Base-by-base conservation (phyloP, 2,797 vertebrate genomes). In the Masticophis lateralis region DNA sequence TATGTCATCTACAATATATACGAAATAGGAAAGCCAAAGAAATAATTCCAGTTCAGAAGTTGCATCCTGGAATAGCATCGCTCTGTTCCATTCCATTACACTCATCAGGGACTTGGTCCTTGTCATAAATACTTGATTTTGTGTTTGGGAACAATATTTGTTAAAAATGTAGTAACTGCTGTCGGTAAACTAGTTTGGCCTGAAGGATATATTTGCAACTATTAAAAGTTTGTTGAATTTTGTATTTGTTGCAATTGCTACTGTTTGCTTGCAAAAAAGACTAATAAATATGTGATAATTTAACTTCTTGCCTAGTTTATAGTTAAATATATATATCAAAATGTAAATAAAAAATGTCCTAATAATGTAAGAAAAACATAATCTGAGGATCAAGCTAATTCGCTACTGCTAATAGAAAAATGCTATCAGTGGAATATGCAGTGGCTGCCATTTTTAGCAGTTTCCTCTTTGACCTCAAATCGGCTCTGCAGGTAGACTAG, bases 111-210 rank as follows among this genome's bases (percentile, higher is more conserved):
- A 97, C 93, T 60, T 97, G 97, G 93, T 97, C 95, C 95, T 94
- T 96, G 94, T 93, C 92, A 74, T 87, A 96, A 96, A 95, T 97
- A 96, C 94, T 95, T 93, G 94, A 94, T 94, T 97, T 97, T 94
- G 97, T 97, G 97, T 97, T 97, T 97, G 98, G 98, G 97, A 99
- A 98, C 98, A 97, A 97, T 98, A 97, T 97, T 98, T 98, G 98
- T 91, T 93, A 59, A 93, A 97, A 95, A 96, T 96, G 93, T 91
- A 97, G 96, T 96, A 96, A 97, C 95, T 98, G 97, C 97, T 96
- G 94, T 96, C 96, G 98, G 98, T 99, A 99, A 98, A 98, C 96
- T 97, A 95, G 95, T 97, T 96, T 96, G 37, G 74, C 94, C 91
- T 51, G 91, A 51, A 27, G 0, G n/a, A 2, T 92, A 25, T 89